Conservation (phyloP, 2,797 vertebrate species). For the Artibeus lituratus region DNA sequence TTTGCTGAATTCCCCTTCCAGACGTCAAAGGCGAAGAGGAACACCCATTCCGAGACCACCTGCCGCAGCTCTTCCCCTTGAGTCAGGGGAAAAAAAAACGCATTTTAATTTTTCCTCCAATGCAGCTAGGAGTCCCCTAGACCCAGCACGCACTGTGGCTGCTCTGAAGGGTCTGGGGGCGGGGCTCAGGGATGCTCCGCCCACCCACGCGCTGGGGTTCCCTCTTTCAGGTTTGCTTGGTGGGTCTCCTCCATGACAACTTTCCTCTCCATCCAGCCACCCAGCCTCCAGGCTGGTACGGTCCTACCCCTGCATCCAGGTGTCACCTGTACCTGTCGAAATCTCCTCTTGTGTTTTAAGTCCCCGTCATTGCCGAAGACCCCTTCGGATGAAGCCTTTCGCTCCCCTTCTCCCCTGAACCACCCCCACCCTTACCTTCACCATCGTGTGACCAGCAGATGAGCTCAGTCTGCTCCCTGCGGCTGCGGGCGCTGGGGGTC, state of each 20-base stretch:
- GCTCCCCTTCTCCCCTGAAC: neutral
- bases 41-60: constrained; percentile 78
- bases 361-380: neutral
- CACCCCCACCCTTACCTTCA: neutral
- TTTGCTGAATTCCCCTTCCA: constrained; percentile 81
- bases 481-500: neutral
- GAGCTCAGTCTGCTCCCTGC: neutral
- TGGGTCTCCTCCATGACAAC: accelerated
- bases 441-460: no score
- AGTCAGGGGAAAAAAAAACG: constrained; percentile 35
- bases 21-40: constrained; percentile 77
- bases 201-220: accelerated
- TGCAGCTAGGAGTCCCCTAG: constrained; percentile 33
- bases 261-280: no score
- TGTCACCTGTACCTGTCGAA: neutral
- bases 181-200: neutral
- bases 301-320: accelerated
- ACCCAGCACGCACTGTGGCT: accelerated
- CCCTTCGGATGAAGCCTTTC: neutral
- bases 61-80: constrained; percentile 75
- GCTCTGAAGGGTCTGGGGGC: neutral
- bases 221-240: neutral
- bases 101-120: neutral
- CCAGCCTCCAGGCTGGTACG: accelerated
- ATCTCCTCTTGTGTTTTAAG: neutral